Evolutionary conservation across 2,113 vertebrate species (phyloP), one percentile per base, ranked within the genome.

Genomic region (Atlantisia rogersi): DNA sequence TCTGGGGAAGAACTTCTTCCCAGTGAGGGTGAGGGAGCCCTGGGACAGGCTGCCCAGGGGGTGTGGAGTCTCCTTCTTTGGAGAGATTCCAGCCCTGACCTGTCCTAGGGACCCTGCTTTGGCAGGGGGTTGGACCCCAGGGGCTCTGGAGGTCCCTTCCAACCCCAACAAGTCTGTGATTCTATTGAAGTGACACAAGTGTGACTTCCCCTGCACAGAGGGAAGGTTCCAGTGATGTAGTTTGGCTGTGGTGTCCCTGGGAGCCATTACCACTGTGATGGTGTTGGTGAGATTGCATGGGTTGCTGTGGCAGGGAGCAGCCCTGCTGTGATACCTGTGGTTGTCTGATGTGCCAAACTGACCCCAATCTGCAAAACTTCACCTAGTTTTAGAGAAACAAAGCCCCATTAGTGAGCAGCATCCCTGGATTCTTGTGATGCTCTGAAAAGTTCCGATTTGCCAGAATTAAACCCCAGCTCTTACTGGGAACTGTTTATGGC

Each of bases 151-250:
- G 44, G 44, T 7, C 17, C 44, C 17, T 46, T 46, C 44, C 44
- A 46, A 18, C 44, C 44, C 44, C 6, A 35, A 35, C 35, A 35
- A 35, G 35, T 35, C 44, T 46, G 44, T 46, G 37, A 10, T 22
- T 28, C 32, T 79, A 28, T 39, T 53, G 11, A 37, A 32, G 32
- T 10, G 56, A 37, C 3, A 22, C 3, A 39, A 26, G 21, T 16
- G 35, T 3, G 9, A 35, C 29, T 26, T 31, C 68, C 52, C 35
- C 42, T 37, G 29, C 44, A 12, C 5, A 37, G 31, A 29, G 19
- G 3, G 8, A 35, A 20, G 26, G 6, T 32, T 24, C 32, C 0
- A 1, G 25, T 59, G 42, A 31, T 2, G 31, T 22, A 37, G 52
- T 21, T 22, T 11, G 14, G 68, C 77, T 26, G 50, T 9, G 18